phyloP scores from a whole-genome alignment of 2,888 invertebrate genomes.

The Boloria selene region DNA sequence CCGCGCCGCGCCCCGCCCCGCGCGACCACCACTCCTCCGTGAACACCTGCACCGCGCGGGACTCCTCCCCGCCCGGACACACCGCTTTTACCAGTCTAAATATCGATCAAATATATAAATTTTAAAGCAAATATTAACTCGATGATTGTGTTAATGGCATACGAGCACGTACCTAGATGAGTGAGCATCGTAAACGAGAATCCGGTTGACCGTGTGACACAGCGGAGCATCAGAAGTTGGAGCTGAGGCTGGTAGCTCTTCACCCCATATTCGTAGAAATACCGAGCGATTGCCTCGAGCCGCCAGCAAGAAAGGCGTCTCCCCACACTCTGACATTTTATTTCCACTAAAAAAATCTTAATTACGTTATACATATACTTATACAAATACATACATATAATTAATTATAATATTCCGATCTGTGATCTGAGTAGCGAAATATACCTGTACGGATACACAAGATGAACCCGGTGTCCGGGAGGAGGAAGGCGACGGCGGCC shows the following conservation, averaged over 20 bases:
- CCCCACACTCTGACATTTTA: slow-evolving; percentile 84
- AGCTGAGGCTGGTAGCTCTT: slow-evolving; percentile 85
- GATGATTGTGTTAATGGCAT: background rate
- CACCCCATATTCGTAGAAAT: slow-evolving; percentile 92
- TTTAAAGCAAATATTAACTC: background rate
- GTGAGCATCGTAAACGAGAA: slow-evolving; percentile 90
- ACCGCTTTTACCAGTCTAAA: slow-evolving; percentile 83
- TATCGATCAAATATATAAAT: too few species aligned
- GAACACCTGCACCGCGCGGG: slow-evolving; percentile 88
- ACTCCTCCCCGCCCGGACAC: slow-evolving; percentile 87
- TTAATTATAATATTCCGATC: too few species aligned
- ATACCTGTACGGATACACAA: slow-evolving; percentile 68
- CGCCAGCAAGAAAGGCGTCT: slow-evolving; percentile 90
- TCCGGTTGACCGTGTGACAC: slow-evolving; percentile 89
- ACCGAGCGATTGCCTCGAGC: slow-evolving; percentile 90
- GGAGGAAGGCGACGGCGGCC: slow-evolving; percentile 53
- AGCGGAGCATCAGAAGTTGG: slow-evolving; percentile 84
- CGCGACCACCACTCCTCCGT: slow-evolving; percentile 88
- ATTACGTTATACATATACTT: too few species aligned
- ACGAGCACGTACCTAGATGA: slow-evolving; percentile 77
- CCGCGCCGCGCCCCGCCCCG: slow-evolving; percentile 75
- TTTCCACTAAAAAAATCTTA: slow-evolving; percentile 44
- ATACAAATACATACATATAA: too few species aligned
- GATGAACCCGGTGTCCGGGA: slow-evolving; percentile 57
- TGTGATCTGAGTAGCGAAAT: slow-evolving; percentile 17